phyloP scores from a whole-genome alignment of 2,888 invertebrate genomes.

The Euplexia lucipara region DNA sequence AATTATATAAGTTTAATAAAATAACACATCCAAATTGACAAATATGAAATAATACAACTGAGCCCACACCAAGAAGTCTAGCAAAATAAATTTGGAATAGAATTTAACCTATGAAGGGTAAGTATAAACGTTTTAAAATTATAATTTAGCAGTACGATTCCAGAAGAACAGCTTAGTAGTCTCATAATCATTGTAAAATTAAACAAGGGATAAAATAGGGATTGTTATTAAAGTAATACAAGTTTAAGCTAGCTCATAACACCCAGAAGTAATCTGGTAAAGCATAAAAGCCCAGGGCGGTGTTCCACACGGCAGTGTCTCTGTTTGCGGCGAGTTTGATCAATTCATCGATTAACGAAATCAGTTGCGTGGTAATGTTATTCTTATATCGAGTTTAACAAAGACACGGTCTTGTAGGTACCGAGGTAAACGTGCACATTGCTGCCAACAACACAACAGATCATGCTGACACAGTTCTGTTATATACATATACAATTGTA shows the following conservation, averaged over 20 bases:
- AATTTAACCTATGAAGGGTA: slow-evolving; percentile 30
- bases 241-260: neutral
- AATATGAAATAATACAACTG: slow-evolving; percentile 34
- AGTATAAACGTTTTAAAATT: slow-evolving; percentile 17
- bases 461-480: slow-evolving; percentile 17
- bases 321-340: no score
- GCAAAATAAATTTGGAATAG: slow-evolving; percentile 25
- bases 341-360: no score
- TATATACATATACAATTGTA: neutral
- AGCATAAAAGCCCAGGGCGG: slow-evolving; percentile 23
- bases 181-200: neutral
- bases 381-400: neutral
- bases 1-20: slow-evolving; percentile 38
- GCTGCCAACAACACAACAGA: neutral
- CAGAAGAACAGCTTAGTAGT: slow-evolving; percentile 14
- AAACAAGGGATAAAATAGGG: slow-evolving; percentile 1
- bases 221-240: slow-evolving; percentile 10
- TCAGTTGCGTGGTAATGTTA: no score
- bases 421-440: neutral
- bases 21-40: slow-evolving; percentile 43
- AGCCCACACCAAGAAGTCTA: slow-evolving; percentile 43
- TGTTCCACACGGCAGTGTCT: slow-evolving; percentile 31
- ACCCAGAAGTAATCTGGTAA: slow-evolving; percentile 12
- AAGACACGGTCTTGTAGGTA: slow-evolving; percentile 9
- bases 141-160: slow-evolving; percentile 10